Conservation (phyloP, 2,113 vertebrate species). For the Crotalus helleri region DNA sequence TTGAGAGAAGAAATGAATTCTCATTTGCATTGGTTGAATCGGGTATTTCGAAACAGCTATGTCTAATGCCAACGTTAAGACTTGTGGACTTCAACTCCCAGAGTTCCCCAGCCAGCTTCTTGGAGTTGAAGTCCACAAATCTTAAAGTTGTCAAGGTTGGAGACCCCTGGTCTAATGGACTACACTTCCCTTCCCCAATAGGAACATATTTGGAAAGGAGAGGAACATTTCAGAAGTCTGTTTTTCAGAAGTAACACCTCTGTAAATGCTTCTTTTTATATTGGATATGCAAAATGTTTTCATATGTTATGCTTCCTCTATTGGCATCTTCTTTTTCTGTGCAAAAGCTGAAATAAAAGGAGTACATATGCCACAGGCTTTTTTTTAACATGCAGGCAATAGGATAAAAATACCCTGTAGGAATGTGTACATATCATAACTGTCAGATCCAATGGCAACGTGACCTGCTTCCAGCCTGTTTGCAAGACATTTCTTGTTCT, state of each 20-base stretch:
- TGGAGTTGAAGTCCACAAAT: too few species aligned
- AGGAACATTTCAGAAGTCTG: not conserved
- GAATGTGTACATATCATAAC: not conserved
- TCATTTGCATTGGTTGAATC: not conserved
- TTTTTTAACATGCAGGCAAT: not conserved
- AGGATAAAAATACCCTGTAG: not conserved
- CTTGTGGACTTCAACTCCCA: too few species aligned
- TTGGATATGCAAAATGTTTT: not conserved
- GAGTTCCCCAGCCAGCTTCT: too few species aligned
- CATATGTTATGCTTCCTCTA: not conserved
- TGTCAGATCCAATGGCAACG: not conserved
- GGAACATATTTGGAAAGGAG: not conserved
- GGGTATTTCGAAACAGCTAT: not conserved
- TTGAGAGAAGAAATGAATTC: not conserved
- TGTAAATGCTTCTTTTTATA: not conserved
- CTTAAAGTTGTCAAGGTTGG: too few species aligned
- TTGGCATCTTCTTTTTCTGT: not conserved
- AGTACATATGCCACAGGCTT: not conserved
- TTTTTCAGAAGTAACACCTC: too few species aligned
- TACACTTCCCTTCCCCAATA: not conserved
- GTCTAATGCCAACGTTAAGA: too few species aligned
- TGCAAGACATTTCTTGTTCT: not conserved
- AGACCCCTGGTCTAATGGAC: not conserved
- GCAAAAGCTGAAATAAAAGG: not conserved
- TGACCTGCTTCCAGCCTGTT: not conserved